Percentiles rank a stretch among this genome's conserved stretches.
These are phyloP conservation scores for Clarias pachynema DNA, from an alignment of 2,797 vertebrate genomes.

Conservation along the genomic window DNA sequence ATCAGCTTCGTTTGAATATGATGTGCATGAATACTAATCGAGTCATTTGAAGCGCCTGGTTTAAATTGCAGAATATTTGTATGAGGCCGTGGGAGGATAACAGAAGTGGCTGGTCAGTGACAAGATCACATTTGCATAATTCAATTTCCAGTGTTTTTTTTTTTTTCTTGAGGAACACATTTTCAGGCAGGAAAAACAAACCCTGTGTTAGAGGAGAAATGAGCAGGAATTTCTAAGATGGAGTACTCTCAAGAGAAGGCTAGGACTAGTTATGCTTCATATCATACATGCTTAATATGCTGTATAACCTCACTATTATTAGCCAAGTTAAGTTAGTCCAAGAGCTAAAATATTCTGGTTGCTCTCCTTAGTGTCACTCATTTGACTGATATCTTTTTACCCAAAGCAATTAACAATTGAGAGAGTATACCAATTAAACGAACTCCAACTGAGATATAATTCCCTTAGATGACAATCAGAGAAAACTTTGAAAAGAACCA, in stretches of 20 bases:
- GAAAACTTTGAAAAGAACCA: neutral
- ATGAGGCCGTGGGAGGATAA: conserved; percentile 27
- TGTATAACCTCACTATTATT: neutral
- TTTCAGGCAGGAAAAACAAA: conserved; percentile 50
- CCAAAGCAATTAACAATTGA: neutral
- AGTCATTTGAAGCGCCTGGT: conserved; percentile 31
- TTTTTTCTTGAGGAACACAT: conserved; percentile 42
- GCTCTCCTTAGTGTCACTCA: neutral
- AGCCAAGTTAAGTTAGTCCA: neutral
- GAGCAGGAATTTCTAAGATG: conserved; percentile 12
- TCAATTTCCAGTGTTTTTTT: conserved; percentile 50
- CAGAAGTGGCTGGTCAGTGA: conserved; percentile 36
- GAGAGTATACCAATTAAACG: neutral
- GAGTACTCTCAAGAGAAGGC: neutral
- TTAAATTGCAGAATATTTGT: conserved; percentile 37
- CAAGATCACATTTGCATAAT: conserved; percentile 52
- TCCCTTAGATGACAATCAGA: neutral
- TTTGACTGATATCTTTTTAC: neutral
- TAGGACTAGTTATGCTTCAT: neutral
- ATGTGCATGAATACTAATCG: conserved; percentile 43
- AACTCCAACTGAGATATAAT: neutral
- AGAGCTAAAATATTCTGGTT: neutral
- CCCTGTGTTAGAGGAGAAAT: conserved; percentile 28
- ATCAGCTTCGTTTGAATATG: conserved; percentile 35
- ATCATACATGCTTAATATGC: neutral